phyloP scores from a whole-genome alignment of 1,140 invertebrate genomes.

The Penaeus chinensis region DNA sequence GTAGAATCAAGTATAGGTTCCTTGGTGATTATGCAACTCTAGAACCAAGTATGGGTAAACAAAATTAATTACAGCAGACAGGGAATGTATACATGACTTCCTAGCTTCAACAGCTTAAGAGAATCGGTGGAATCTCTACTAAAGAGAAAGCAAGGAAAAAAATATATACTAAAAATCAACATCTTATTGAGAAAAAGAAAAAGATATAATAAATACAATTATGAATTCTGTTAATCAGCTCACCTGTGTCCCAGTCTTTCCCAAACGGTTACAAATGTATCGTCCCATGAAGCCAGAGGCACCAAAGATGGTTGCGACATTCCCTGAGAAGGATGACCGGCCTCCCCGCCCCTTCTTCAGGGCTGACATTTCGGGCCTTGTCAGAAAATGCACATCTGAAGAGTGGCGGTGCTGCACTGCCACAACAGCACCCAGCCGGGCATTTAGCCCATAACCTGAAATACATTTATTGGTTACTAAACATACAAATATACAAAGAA shows the following conservation, averaged over 20 bases:
- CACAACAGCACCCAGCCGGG: background rate
- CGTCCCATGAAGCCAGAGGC: slow-evolving; percentile 87
- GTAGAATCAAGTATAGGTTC: too few relatives aligned
- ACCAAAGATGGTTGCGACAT: slow-evolving; percentile 97
- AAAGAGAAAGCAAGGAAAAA: background rate
- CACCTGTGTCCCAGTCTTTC: slow-evolving; percentile 87
- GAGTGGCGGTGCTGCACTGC: slow-evolving; percentile 27
- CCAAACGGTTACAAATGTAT: slow-evolving; percentile 87
- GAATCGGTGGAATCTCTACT: background rate
- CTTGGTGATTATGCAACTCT: too few relatives aligned
- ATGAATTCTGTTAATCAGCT: background rate
- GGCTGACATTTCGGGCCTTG: slow-evolving; percentile 65
- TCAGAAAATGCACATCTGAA: slow-evolving; percentile 56
- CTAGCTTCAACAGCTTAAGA: too few relatives aligned
- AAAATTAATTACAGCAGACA: too few relatives aligned
- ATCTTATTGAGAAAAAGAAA: slow-evolving; percentile 17
- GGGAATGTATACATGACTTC: too few relatives aligned
- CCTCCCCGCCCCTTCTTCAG: slow-evolving; percentile 91
- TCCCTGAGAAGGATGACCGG: slow-evolving; percentile 94
- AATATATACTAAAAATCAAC: background rate
- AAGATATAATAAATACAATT: background rate
- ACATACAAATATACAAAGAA: background rate
- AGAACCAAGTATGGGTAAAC: too few relatives aligned
- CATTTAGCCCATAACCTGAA: slow-evolving; percentile 19
- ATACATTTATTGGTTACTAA: too few relatives aligned